Evolutionary conservation across 2,888 invertebrate species (phyloP), one percentile per base, ranked within the genome.

Genomic region (Folsomia manolachei): DNA sequence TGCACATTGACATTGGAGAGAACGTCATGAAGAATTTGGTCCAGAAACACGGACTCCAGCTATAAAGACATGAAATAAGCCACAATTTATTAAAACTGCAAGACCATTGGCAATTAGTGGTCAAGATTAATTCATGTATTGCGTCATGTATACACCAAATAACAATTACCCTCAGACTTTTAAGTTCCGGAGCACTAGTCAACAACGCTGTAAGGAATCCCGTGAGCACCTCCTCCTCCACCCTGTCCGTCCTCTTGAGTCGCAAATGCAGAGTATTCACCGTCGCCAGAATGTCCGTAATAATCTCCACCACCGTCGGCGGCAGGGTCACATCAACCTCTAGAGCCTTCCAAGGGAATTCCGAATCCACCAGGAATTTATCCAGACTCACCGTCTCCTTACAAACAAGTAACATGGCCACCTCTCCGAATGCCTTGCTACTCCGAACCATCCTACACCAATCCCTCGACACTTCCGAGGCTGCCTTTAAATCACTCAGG

Each of bases 401-500:
- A 26, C 65, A 53, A 9, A 75, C 53, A 9, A 56, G 56, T 1
- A 75, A 27, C 24, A 63, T 63, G 1, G 75, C 71, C 2, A 39
- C 60, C 7, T 71, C 66, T 1, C 23, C 14, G 23, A 70, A 75
- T 9, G 23, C 26, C 51, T 63, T 66, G 9, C 69, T 73, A 39
- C 66, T 56, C 18, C 75, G 73, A 63, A 75, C 70, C 7, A 56
- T 66, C 1, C 21, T 1, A 1, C 65, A 25, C 26, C 65, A 69
- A 2, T 24, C 67, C 21, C 0, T 23, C 0, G 71, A 71, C 11
- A 69, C 69, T 1, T 24, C 66, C 39, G 71, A 69, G 0, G 71
- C 64, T 4, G 52, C 60, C 56, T 75, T 73, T 67, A 75, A 66
- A 52, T 75, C 75, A n/a, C 68, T 69, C 26, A 75, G 66, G 26